Evolutionary conservation across 2,797 vertebrate genomes (phyloP).

Genomic region (Meda fulgida): DNA sequence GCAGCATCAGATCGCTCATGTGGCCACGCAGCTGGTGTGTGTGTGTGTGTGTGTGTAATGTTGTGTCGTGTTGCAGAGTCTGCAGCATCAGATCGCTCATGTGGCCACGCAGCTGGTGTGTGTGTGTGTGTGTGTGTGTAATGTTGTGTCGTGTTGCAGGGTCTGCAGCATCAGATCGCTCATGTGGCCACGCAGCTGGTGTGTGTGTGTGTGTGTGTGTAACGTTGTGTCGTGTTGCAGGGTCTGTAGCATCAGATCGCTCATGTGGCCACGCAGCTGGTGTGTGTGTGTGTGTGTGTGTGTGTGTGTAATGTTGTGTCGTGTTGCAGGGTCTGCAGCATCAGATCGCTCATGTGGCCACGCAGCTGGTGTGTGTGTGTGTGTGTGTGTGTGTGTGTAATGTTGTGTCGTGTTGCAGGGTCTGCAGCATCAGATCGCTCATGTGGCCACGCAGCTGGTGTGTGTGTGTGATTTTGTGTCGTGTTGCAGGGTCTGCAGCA

Average conservation of each 20-base stretch:
- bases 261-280: constrained; percentile 90
- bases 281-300: too few relatives aligned
- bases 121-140: not conserved
- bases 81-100: constrained; percentile 96
- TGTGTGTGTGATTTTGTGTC: not conserved
- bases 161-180: constrained; percentile 95
- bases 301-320: not conserved
- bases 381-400: not conserved
- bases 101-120: constrained; percentile 92
- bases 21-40: constrained; percentile 92
- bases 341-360: constrained; percentile 92
- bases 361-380: too few relatives aligned
- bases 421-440: constrained; percentile 95
- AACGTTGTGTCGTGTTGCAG: constrained; percentile 69
- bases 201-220: not conserved
- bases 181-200: constrained; percentile 92
- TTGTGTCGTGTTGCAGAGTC: constrained; percentile 77
- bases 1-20: constrained; percentile 94
- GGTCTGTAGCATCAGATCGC: constrained; percentile 96
- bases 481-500: constrained; percentile 90
- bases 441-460: constrained; percentile 89
- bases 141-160: constrained; percentile 73
- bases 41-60: not conserved
- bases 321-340: constrained; percentile 90
- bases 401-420: constrained; percentile 76